Base-by-base conservation (phyloP, 2,113 vertebrate genomes). In the Helogale parvula region DNA sequence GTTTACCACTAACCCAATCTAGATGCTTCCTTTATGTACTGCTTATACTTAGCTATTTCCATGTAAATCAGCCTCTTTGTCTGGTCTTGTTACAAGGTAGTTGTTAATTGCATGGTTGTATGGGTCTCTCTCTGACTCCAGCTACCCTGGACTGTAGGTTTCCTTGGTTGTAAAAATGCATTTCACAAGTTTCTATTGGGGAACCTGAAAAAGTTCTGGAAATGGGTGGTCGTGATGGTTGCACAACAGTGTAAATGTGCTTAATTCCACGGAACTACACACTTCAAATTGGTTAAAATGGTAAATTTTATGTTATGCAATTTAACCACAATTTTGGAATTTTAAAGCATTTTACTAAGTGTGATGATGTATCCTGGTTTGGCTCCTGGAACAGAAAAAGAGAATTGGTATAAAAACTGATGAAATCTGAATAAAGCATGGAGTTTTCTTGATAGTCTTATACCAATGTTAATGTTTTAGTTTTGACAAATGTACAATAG, bases 131-230 rank as follows among this genome's bases (percentile, higher is more conserved):
- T 96, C 93, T 87, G 31, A 65, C 79, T 89, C 82, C 38, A 86
- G 66, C 66, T 97, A 66, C 45, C 65, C 82, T 95, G 72, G 35
- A 68, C 83, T 92, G 65, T 25, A 96, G 41, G 66, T 65, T 95
- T 98, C 79, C 54, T 71, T 92, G 93, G 87, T 80, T 92, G 52
- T 79, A 93, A 96, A 95, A 96, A 72, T 86, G 33, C 19, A 45
- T 94, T 88, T 92, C 88, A 92, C 41, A 97, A 85, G 90, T 83
- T 97, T 89, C 77, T 89, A 12, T 72, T 93, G 66, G 14, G 25
- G n/a, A 88, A 93, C 45, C 83, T 92, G 85, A 96, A 93, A 86
- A 97, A 79, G 69, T 87, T 71, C 57, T 95, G 50, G 76, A 87
- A 33, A 87, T 93, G 60, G 60, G 47, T 92, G 47, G 3, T 77